Conservation (phyloP, 2,113 vertebrate genomes). For the Oryzias curvinotus region DNA sequence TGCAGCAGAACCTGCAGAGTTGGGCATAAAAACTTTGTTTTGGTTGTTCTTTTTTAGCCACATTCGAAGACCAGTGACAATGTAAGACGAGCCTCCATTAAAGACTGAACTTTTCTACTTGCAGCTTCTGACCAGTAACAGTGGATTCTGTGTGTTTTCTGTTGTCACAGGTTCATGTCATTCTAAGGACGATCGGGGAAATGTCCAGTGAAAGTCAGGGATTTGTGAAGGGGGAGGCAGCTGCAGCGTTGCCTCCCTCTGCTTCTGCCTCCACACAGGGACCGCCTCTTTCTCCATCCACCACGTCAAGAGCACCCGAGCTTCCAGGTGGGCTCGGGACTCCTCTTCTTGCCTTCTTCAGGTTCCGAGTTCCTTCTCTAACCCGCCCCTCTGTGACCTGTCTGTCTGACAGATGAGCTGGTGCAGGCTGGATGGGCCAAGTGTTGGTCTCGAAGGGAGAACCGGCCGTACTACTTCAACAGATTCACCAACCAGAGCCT, state of each 20-base stretch:
- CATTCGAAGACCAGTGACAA: no score
- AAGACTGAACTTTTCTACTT: background rate
- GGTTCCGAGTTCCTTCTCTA: background rate
- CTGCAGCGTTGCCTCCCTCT: conserved; percentile 84
- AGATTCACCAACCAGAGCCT: conserved; percentile 98
- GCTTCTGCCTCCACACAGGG: conserved; percentile 85
- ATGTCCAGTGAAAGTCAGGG: conserved; percentile 96
- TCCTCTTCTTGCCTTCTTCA: background rate
- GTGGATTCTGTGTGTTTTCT: background rate
- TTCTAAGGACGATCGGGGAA: conserved; percentile 80
- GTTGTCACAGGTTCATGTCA: conserved; percentile 54
- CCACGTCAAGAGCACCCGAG: conserved; percentile 85
- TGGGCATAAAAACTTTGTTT: background rate
- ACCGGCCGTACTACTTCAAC: conserved; percentile 95
- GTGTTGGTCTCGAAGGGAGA: conserved; percentile 98
- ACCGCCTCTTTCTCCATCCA: conserved; percentile 88
- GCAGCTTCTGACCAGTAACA: background rate
- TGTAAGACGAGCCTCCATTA: no score
- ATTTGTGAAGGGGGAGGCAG: conserved; percentile 85
- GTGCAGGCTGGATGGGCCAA: conserved; percentile 97
- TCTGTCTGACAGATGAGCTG: conserved; percentile 85
- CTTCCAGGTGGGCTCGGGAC: conserved; percentile 84
- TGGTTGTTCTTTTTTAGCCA: background rate
- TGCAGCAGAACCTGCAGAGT: background rate
- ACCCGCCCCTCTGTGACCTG: conserved; percentile 1